Percentiles rank a stretch among this genome's conserved stretches.
These are phyloP conservation scores for Ascaphus truei DNA, from an alignment of 2,113 vertebrate genomes.

Conservation along the genomic window DNA sequence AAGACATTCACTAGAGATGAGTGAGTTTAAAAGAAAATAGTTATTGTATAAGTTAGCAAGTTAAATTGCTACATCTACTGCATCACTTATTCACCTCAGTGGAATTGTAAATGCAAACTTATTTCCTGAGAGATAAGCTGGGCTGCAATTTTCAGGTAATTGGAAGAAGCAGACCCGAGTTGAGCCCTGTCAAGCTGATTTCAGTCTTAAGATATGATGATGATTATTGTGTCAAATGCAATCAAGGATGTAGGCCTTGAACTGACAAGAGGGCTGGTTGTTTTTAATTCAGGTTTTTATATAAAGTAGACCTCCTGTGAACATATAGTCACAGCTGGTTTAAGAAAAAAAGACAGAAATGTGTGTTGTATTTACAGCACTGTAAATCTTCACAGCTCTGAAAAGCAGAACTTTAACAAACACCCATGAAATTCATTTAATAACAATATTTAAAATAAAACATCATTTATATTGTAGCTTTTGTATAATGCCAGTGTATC, in stretches of 20 bases:
- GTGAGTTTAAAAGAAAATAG: conserved; percentile 40
- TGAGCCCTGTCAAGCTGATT: conserved; percentile 57
- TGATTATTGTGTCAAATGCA: conserved; percentile 66
- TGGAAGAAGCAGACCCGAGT: conserved; percentile 55
- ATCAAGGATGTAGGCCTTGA: conserved; percentile 53
- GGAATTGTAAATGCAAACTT: conserved; percentile 51
- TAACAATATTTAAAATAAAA: too few relatives aligned
- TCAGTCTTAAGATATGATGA: conserved; percentile 55
- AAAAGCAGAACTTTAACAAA: too few relatives aligned
- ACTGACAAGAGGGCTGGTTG: conserved; percentile 48
- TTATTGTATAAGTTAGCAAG: conserved; percentile 38
- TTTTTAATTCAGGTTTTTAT: conserved; percentile 50
- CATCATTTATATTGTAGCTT: too few relatives aligned
- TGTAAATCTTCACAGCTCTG: too few relatives aligned
- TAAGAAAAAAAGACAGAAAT: conserved; percentile 8
- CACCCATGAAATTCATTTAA: too few relatives aligned
- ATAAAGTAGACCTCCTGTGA: conserved; percentile 44
- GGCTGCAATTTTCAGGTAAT: conserved; percentile 60
- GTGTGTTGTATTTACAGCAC: too few relatives aligned
- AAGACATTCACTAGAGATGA: conserved; percentile 35
- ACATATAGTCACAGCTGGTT: conserved; percentile 46
- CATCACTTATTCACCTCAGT: conserved; percentile 35
- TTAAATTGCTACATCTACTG: conserved; percentile 40
- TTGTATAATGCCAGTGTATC: too few relatives aligned
- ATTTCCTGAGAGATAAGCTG: conserved; percentile 43